phyloP scores from a whole-genome alignment of 2,797 vertebrate genomes.

The Myotis pilosus region DNA sequence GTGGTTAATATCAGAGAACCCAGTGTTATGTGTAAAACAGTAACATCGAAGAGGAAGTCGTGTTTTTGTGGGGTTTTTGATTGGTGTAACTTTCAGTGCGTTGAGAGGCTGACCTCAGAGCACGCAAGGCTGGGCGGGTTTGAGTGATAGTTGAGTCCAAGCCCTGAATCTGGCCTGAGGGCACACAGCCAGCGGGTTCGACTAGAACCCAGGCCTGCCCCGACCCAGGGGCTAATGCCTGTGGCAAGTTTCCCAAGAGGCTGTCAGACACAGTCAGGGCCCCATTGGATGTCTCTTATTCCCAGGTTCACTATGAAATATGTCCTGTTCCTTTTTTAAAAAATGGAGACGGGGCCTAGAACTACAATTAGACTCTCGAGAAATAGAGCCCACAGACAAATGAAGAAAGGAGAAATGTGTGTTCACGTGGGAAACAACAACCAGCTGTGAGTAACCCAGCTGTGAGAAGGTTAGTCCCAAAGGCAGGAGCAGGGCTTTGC shows the following conservation, averaged over 20 bases:
- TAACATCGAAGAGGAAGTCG: not conserved
- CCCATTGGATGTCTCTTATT: not conserved
- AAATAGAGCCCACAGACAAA: not conserved
- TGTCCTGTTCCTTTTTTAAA: not conserved
- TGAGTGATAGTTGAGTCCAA: not conserved
- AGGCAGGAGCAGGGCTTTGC: accelerated
- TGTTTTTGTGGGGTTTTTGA: not conserved
- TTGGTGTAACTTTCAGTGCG: not conserved
- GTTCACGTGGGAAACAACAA: not conserved
- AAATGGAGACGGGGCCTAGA: not conserved
- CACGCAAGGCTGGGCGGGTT: accelerated
- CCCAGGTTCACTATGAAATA: not conserved
- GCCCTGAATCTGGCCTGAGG: not conserved
- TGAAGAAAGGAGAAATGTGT: not conserved
- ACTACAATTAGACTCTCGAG: not conserved
- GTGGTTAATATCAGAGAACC: not conserved
- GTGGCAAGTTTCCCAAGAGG: not conserved
- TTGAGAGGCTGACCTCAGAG: not conserved
- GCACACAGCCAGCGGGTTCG: not conserved
- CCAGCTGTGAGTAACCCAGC: not conserved
- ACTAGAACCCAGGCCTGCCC: not conserved
- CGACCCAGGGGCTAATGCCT: not conserved
- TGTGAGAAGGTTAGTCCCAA: accelerated
- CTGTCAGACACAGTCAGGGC: not conserved
- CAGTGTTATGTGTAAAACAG: not conserved